Evolutionary conservation across 2,113 vertebrate genomes (phyloP).

Genomic region (Gyps fulvus): DNA sequence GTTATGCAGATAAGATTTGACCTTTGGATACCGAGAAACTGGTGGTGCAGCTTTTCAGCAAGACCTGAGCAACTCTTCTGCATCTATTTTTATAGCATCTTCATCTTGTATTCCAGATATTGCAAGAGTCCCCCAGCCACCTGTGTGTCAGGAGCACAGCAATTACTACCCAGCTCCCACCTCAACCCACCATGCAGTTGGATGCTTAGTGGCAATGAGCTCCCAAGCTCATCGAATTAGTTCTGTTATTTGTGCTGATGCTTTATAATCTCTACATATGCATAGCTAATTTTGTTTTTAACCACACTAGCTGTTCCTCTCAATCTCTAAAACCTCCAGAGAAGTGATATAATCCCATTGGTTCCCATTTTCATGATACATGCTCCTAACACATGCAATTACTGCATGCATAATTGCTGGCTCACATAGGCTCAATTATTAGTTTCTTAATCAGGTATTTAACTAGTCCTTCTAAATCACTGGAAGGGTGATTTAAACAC

Average conservation of each 20-base stretch:
- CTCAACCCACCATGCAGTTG: fast-evolving
- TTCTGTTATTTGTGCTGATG: background rate
- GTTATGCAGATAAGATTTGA: background rate
- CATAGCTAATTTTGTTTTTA: constrained; percentile 20
- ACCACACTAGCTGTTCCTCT: background rate
- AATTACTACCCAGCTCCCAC: background rate
- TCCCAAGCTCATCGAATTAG: background rate
- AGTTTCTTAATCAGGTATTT: constrained; percentile 38
- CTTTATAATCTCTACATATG: background rate
- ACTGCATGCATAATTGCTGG: background rate
- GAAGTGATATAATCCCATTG: background rate
- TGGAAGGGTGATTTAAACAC: background rate
- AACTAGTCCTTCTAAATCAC: background rate
- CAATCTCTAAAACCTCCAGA: background rate
- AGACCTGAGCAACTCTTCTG: background rate
- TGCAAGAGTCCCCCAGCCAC: background rate
- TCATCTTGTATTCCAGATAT: background rate
- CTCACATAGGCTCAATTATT: constrained; percentile 1
- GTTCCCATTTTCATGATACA: constrained; percentile 23
- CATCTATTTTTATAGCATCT: background rate
- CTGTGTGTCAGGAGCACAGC: fast-evolving
- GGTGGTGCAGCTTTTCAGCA: background rate
- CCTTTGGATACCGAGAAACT: background rate
- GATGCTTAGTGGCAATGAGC: background rate
- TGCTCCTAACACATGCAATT: constrained; percentile 1